Percentiles rank a stretch among this genome's conserved stretches.
These are phyloP conservation scores for Phyllotreta striolata DNA, from an alignment of 2,888 invertebrate genomes.

Conservation along the genomic window DNA sequence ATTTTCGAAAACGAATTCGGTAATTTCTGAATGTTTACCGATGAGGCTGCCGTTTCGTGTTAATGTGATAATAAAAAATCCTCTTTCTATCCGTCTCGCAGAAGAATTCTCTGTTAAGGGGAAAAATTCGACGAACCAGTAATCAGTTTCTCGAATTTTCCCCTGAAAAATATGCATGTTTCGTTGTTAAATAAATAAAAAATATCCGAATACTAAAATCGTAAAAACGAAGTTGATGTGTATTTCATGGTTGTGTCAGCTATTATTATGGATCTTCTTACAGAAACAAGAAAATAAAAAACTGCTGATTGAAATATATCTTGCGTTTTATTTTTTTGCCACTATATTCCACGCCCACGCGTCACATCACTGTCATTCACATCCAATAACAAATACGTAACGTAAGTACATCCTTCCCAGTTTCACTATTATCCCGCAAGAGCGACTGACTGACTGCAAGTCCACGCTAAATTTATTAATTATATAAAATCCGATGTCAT, in stretches of 20 bases:
- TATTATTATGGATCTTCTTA: constrained; percentile 52
- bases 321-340: constrained; percentile 27
- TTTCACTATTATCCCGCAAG: background rate
- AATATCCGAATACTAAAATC: constrained; percentile 50
- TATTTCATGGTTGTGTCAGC: constrained; percentile 57
- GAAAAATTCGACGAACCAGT: background rate
- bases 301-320: constrained; percentile 41
- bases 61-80: constrained; percentile 62
- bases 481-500: too few relatives aligned
- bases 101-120: constrained; percentile 11
- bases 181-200: constrained; percentile 42
- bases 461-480: too few relatives aligned
- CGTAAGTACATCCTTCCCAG: background rate
- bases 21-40: constrained; percentile 37
- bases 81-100: constrained; percentile 29
- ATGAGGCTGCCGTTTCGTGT: constrained; percentile 60
- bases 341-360: background rate
- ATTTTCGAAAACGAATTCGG: constrained; percentile 6
- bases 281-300: constrained; percentile 49
- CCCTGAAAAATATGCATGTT: constrained; percentile 53
- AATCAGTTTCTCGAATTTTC: background rate
- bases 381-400: background rate
- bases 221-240: constrained; percentile 58
- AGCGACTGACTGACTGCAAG: too few relatives aligned
- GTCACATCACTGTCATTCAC: background rate